A percentile compares a stretch with the other conserved stretches of the same genome.
These are phyloP conservation scores for Champsocephalus gunnari DNA, from an alignment of 2,797 vertebrate species.

Conservation along the genomic window DNA sequence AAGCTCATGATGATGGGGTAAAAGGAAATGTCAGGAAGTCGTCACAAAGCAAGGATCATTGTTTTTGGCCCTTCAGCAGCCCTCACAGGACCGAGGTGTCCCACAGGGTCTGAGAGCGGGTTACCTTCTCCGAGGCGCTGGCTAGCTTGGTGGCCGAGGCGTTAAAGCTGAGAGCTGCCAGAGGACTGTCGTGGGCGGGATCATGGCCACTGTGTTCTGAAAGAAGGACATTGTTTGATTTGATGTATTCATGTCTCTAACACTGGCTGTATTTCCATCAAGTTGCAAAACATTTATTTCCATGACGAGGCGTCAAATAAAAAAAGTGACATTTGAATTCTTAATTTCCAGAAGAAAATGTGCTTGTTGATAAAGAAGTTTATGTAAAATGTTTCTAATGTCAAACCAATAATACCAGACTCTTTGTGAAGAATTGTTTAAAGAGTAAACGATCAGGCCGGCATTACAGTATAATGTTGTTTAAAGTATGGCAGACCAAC, in stretches of 20 bases:
- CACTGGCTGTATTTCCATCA: not conserved
- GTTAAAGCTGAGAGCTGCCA: slow-evolving; percentile 93
- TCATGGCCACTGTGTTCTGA: slow-evolving; percentile 89
- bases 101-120: not conserved
- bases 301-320: not conserved
- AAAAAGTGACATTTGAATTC: not conserved
- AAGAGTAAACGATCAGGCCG: too few species aligned
- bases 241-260: not conserved
- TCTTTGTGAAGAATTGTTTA: too few species aligned
- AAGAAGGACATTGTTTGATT: not conserved
- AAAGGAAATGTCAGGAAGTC: too few species aligned
- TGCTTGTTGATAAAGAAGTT: too few species aligned
- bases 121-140: slow-evolving; percentile 94
- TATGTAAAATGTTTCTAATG: too few species aligned
- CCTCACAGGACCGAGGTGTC: not conserved
- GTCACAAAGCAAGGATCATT: too few species aligned
- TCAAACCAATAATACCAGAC: too few species aligned
- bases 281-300: not conserved
- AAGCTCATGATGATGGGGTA: too few species aligned
- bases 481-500: too few species aligned
- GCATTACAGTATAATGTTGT: too few species aligned
- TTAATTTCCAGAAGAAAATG: too few species aligned
- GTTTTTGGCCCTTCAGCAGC: too few species aligned
- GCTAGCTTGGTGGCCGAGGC: slow-evolving; percentile 90
- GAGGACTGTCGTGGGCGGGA: slow-evolving; percentile 91